A percentile compares a stretch with the other conserved stretches of the same genome.
Evolutionary conservation across 1,140 invertebrate species (phyloP).

Genomic region (Heliconius nattereri): DNA sequence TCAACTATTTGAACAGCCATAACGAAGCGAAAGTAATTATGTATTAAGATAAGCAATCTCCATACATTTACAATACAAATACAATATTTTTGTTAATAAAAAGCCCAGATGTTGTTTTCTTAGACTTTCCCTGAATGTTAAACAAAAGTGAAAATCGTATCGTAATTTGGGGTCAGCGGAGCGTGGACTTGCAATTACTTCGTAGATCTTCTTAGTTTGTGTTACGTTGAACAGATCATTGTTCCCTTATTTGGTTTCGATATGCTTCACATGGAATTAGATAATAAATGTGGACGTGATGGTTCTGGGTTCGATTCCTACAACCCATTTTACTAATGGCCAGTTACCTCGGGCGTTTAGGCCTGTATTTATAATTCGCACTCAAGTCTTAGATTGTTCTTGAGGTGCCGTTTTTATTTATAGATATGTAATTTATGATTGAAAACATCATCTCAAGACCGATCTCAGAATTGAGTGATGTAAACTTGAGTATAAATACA

Average conservation of each 20-base stretch:
- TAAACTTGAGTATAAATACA: no score
- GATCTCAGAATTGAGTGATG: no score
- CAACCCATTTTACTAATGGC: no score
- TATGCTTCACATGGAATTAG: background rate
- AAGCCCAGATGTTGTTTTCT: constrained; percentile 20
- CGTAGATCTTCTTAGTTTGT: constrained; percentile 29
- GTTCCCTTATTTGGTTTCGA: constrained; percentile 2
- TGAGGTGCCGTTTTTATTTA: no score
- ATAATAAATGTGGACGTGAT: background rate
- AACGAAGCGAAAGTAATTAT: constrained; percentile 2
- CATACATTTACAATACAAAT: background rate
- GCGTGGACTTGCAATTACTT: constrained; percentile 31
- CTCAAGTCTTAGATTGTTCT: no score
- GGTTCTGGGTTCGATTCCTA: no score
- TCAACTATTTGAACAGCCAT: background rate
- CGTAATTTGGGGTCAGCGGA: constrained; percentile 51
- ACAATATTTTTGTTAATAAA: constrained; percentile 1
- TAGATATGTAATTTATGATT: no score
- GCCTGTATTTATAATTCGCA: no score
- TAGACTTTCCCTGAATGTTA: constrained; percentile 44
- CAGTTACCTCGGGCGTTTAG: no score
- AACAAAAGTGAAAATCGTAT: constrained; percentile 62
- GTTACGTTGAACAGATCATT: constrained; percentile 17
- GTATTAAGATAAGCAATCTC: background rate
- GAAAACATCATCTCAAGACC: no score